Base-by-base conservation (phyloP, 2,888 invertebrate genomes). In the Flabesymbios commensalis region DNA sequence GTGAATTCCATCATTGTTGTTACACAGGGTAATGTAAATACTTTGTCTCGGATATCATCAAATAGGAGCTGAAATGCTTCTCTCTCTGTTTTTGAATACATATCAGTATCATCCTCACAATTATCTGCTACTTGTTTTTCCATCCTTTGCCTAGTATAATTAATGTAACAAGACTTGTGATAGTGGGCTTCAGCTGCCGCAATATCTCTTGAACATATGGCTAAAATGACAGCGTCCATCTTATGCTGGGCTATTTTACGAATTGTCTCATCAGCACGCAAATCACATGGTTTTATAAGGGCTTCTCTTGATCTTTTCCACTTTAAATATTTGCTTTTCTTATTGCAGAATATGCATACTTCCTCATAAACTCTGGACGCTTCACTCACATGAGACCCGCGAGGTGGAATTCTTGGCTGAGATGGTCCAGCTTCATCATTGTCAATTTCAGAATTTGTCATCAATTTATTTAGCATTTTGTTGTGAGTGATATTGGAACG, bases 151-250 rank as follows among this genome's bases (percentile, higher is more conserved):
- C 57, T 47, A 4, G 47, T 48, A 26, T 48, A 57, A 32, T 57
- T 39, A 19, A n/a, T 28, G 24, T 48, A 57, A 32, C 57, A 57
- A 5, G 57, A 55, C n/a, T 22, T 32, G 24, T 42, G 55, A 26
- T 55, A 55, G 29, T 42, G 43, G 4, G 42, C 55, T 24, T 57
- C 57, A 17, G 57, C 57, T 31, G 57, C 57, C 28, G 48, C 47
- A 5, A 57, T 10, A 10, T 57, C 57, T 7, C 47, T 7, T 5
- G 39, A 39, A 19, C 29, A 31, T 4, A 47, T 31, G 5, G 57
- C 45, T 19, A n/a, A 22, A n/a, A 47, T 57, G 22, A 32, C n/a
- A n/a, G n/a, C n/a, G n/a, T n/a, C n/a, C n/a, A n/a, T n/a, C 7
- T 49, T 49, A 22, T 7, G 29, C 31, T 7, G 7, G 22, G 49